Evolutionary conservation across 2,888 invertebrate genomes (phyloP), one percentile per base, ranked within the genome.

Genomic region (Drosophila nr. perissopoda): DNA sequence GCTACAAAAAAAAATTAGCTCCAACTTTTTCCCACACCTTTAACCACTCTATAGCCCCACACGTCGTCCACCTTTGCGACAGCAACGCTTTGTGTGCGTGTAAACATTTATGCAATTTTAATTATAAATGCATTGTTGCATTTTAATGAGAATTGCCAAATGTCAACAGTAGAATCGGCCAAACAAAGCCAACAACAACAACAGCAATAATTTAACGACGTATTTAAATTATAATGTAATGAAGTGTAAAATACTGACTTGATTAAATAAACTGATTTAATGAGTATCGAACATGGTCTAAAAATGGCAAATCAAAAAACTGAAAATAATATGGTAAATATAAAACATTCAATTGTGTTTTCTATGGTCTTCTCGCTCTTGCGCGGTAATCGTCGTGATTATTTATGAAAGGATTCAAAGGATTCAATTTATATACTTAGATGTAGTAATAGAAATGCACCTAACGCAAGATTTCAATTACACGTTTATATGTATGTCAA

Each of bases 21-120:
- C 0, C 42, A 21, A 13, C 42, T 21, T 5, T 21, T 42, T 13
- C 21, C 21, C 42, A 21, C 5, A 46, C 46, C 7, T 8, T 25
- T 8, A 8, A 4, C 25, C 8, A 11, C 8, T 7, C 46, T 2
- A 46, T 8, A 16, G 2, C 46, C 4, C 7, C 21, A 16, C 21
- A 8, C 7, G 16, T 16, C 13, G 1, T 1, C 46, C 18, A 21
- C n/a, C 8, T 10, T n/a, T 56, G 40, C 29, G 29, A 16, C 21
- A 46, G 57, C 21, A 31, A 4, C 27, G 18, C 36, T 60, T 61
- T 72, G 73, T 60, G 29, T 49, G 33, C 48, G 46, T 16, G 46
- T 57, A 86, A 80, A 83, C 87, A 77, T 74, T 70, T 75, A 81
- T 78, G 73, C 67, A 87, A 81, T 83, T 81, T 82, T 83, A 83